phyloP scores from a whole-genome alignment of 2,888 invertebrate genomes.

The Plutella xylostella region DNA sequence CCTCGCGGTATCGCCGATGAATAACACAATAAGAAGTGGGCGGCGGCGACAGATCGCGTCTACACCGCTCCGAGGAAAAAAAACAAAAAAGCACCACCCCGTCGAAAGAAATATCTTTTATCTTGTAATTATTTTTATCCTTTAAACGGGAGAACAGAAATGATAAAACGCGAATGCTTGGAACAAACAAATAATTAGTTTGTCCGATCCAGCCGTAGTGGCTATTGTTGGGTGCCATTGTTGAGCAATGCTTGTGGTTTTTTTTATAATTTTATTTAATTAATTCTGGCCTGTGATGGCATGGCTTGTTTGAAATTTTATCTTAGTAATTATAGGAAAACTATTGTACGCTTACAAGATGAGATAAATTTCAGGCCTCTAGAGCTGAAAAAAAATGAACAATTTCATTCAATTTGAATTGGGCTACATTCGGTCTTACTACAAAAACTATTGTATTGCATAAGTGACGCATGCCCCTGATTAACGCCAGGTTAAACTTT shows the following conservation, averaged over 20 bases:
- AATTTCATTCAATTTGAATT: too few relatives aligned
- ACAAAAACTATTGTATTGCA: too few relatives aligned
- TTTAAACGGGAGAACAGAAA: conserved; percentile 51
- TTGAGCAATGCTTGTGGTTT: conserved; percentile 17
- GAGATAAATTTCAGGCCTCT: too few relatives aligned
- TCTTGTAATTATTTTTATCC: conserved; percentile 70
- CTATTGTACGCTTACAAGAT: too few relatives aligned
- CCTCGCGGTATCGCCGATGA: conserved; percentile 35
- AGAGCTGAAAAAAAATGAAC: too few relatives aligned
- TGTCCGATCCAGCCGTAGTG: conserved; percentile 49
- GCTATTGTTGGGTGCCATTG: conserved; percentile 22
- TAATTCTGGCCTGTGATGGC: too few relatives aligned
- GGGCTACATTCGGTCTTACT: too few relatives aligned
- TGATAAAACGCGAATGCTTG: conserved; percentile 10
- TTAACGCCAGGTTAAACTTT: too few relatives aligned
- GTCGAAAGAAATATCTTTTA: conserved; percentile 51
- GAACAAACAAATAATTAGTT: conserved; percentile 44
- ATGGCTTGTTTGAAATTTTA: too few relatives aligned
- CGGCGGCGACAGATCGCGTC: conserved; percentile 43
- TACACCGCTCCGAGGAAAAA: conserved; percentile 26
- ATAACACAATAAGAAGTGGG: conserved; percentile 38
- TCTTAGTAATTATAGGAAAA: too few relatives aligned
- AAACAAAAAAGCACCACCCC: conserved; percentile 29
- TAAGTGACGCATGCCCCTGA: too few relatives aligned
- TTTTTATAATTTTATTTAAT: not conserved